These are phyloP conservation scores for Congeria kusceri DNA, from an alignment of 2,888 invertebrate genomes.

Conservation along the genomic window DNA sequence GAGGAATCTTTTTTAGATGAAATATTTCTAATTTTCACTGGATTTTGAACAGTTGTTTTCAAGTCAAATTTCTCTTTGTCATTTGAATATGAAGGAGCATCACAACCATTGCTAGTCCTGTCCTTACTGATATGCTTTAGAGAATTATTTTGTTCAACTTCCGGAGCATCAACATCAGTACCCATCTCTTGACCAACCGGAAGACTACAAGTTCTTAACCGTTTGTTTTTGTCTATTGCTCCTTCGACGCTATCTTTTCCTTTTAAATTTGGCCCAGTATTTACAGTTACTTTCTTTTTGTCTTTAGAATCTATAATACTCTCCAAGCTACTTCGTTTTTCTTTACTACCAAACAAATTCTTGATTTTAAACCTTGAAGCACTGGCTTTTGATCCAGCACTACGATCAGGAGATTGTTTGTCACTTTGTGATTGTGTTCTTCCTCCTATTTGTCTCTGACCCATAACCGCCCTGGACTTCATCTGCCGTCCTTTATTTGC, in stretches of 20 bases:
- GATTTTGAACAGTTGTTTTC: slow-evolving; percentile 18
- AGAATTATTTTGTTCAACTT: slow-evolving; percentile 22
- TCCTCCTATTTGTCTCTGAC: slow-evolving; percentile 43
- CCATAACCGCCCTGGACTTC: slow-evolving; percentile 54
- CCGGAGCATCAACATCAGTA: slow-evolving; percentile 47
- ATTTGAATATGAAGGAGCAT: background rate
- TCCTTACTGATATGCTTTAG: slow-evolving; percentile 60
- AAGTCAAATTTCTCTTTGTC: slow-evolving; percentile 2
- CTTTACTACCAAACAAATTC: slow-evolving; percentile 46
- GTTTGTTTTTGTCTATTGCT: slow-evolving; percentile 51
- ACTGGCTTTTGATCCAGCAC: slow-evolving; percentile 46
- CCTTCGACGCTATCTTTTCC: slow-evolving; percentile 41
- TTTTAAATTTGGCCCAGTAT: background rate
- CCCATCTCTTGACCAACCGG: slow-evolving; percentile 47
- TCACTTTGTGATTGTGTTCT: slow-evolving; percentile 25
- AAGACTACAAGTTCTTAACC: slow-evolving; percentile 60
- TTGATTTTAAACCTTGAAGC: slow-evolving; percentile 55
- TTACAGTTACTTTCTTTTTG: slow-evolving; percentile 6
- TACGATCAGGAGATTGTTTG: slow-evolving; percentile 58
- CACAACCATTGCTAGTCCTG: slow-evolving; percentile 48
- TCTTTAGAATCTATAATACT: slow-evolving; percentile 28
- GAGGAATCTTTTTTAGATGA: slow-evolving; percentile 16
- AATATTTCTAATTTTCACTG: background rate
- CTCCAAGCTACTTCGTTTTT: slow-evolving; percentile 69
- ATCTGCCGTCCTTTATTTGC: slow-evolving; percentile 7